Evolutionary conservation across 2,888 invertebrate genomes (phyloP).

Genomic region (Carpatolechia fugitivella): DNA sequence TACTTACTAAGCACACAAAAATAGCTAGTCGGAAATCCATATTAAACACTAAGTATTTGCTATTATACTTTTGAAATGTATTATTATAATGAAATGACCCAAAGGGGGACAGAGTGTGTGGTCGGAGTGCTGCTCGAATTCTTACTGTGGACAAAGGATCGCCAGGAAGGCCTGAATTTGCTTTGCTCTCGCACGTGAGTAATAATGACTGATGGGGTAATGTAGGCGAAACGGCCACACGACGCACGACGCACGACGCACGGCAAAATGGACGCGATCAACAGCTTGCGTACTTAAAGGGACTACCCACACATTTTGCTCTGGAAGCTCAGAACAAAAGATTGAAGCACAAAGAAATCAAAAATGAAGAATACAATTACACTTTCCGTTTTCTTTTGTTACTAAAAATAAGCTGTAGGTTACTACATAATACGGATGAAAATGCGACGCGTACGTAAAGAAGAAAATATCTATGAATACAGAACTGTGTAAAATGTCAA

Average conservation of each 20-base stretch:
- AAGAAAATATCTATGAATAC: too few relatives aligned
- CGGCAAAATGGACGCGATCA: conserved; percentile 31
- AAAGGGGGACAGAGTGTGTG: conserved; percentile 26
- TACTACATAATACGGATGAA: too few relatives aligned
- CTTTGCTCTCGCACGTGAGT: conserved; percentile 48
- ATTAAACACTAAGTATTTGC: background rate
- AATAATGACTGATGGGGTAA: conserved; percentile 30
- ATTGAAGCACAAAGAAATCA: too few relatives aligned
- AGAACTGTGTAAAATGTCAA: too few relatives aligned
- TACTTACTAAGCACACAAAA: conserved; percentile 53
- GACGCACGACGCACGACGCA: too few relatives aligned
- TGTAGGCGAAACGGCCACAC: conserved; percentile 24
- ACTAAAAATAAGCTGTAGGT: too few relatives aligned
- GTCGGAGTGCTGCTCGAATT: conserved; percentile 36
- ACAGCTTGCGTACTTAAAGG: background rate
- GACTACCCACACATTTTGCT: too few relatives aligned
- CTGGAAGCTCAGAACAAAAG: too few relatives aligned
- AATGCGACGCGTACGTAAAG: too few relatives aligned
- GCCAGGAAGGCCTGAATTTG: conserved; percentile 59
- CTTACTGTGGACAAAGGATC: conserved; percentile 51
- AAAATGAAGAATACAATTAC: too few relatives aligned
- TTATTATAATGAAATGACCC: background rate
- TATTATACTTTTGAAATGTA: background rate
- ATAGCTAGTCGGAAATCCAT: conserved; percentile 50
- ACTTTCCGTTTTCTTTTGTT: too few relatives aligned